Evolutionary conservation across 2,797 vertebrate genomes (phyloP).

Genomic region (Chloroceryle amazona): DNA sequence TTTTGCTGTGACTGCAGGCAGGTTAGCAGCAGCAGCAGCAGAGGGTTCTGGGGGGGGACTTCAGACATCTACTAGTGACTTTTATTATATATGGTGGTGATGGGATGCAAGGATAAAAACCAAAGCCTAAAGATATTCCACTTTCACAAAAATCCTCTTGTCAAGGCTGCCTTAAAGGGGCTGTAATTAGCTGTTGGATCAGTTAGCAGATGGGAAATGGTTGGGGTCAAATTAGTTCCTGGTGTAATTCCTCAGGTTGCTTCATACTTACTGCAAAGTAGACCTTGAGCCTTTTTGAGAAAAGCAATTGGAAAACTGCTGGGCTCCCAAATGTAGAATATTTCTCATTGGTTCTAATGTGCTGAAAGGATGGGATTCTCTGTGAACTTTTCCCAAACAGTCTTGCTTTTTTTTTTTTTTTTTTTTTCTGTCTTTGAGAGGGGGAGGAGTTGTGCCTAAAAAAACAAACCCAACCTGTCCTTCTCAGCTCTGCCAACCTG

Average conservation of each 20-base stretch:
- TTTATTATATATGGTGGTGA: background rate
- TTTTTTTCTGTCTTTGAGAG: conserved; percentile 41
- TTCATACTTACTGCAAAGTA: background rate
- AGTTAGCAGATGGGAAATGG: background rate
- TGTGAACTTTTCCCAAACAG: conserved; percentile 50
- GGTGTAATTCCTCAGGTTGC: background rate
- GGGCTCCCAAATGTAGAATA: background rate
- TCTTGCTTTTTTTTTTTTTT: conserved; percentile 7
- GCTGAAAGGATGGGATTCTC: conserved; percentile 60
- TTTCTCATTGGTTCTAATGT: background rate
- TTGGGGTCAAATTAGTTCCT: background rate
- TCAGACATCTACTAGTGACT: background rate
- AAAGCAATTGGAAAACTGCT: background rate
- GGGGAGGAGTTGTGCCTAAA: conserved; percentile 69
- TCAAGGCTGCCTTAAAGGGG: background rate
- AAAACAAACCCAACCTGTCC: conserved; percentile 76
- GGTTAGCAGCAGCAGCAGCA: background rate
- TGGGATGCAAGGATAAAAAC: background rate
- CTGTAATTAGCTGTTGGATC: background rate
- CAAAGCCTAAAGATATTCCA: background rate
- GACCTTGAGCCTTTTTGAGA: background rate
- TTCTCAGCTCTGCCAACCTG: conserved; percentile 72
- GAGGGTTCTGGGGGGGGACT: background rate
- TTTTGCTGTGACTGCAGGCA: background rate
- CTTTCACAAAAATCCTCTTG: background rate